phyloP scores from a whole-genome alignment of 2,888 invertebrate genomes.

The Drosophila mayaguana region DNA sequence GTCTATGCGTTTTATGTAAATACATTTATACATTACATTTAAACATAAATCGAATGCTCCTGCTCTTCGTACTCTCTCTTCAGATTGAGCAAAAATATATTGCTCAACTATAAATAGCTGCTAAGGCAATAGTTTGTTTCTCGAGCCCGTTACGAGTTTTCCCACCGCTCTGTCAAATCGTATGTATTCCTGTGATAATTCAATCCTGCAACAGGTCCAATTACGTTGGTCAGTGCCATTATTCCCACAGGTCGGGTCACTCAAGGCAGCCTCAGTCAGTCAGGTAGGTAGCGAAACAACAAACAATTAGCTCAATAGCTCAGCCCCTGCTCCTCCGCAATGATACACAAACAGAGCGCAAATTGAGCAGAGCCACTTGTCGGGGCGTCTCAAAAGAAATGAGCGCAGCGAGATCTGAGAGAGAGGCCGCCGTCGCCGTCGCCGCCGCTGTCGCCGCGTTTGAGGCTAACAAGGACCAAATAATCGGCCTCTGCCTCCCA shows the following conservation, averaged over 20 bases:
- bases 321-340: constrained; percentile 37
- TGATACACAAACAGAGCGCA: constrained; percentile 72
- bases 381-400: constrained; percentile 27
- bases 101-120: neutral
- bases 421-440: constrained; percentile 16
- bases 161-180: constrained; percentile 43
- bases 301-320: constrained; percentile 74
- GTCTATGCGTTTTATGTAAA: no score
- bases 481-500: constrained; percentile 58
- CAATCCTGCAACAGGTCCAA: constrained; percentile 46
- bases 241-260: constrained; percentile 46
- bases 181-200: constrained; percentile 49
- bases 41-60: no score
- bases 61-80: no score
- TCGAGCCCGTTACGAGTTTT: constrained; percentile 46
- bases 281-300: constrained; percentile 57
- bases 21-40: no score
- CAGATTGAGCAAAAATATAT: no score
- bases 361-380: constrained; percentile 78
- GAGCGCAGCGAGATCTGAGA: constrained; percentile 29
- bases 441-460: constrained; percentile 24
- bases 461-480: constrained; percentile 62
- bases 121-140: constrained; percentile 48
- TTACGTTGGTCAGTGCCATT: constrained; percentile 55
- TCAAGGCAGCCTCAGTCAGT: neutral